Conservation (phyloP, 2,797 vertebrate species). For the Crocodylus rhombifer region DNA sequence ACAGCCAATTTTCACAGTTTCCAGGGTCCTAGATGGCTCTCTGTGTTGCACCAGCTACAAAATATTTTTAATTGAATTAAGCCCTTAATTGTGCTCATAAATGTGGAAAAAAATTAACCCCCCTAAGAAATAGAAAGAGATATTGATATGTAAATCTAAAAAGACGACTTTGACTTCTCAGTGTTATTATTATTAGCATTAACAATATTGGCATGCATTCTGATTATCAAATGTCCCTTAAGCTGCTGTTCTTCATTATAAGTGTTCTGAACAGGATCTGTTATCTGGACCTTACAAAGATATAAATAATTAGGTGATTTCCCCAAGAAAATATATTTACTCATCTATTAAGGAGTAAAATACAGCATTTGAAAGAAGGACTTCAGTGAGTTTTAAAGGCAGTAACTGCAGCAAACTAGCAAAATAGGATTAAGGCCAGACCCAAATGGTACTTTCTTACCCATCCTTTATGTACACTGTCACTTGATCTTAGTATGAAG, state of each 20-base stretch:
- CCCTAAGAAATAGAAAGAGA: constrained; percentile 13
- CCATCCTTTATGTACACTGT: background rate
- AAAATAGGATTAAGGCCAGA: background rate
- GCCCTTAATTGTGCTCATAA: constrained; percentile 13
- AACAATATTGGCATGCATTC: background rate
- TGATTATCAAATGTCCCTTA: background rate
- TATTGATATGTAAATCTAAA: background rate
- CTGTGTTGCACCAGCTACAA: background rate
- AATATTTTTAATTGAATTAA: constrained; percentile 49
- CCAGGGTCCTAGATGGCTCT: background rate
- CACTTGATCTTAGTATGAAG: background rate
- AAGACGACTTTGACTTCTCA: background rate
- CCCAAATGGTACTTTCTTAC: background rate
- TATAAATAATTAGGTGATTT: background rate
- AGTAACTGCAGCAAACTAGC: background rate
- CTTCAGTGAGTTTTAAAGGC: background rate
- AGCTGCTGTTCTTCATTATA: background rate
- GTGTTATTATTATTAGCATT: background rate
- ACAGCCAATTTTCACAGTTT: constrained; percentile 48
- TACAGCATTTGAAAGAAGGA: background rate
- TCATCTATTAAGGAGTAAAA: background rate
- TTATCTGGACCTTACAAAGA: background rate
- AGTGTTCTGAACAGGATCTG: background rate
- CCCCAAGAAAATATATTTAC: background rate
- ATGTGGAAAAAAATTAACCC: constrained; percentile 28